phyloP scores from a whole-genome alignment of 2,113 vertebrate genomes.

The Rhodinocichla rosea region DNA sequence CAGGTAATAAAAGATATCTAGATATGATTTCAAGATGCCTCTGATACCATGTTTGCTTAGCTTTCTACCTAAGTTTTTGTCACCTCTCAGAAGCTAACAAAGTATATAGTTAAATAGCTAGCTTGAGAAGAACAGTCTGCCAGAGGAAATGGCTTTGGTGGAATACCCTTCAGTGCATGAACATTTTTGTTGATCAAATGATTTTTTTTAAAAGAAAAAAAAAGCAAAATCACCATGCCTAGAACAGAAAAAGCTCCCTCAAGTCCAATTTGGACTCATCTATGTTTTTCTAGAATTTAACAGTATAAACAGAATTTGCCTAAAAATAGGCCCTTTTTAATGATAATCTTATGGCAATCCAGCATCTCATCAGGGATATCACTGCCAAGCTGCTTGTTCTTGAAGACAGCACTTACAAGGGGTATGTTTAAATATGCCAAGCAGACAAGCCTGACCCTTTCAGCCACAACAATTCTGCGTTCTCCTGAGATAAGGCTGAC shows the following conservation, averaged over 20 bases:
- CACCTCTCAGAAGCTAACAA: not conserved
- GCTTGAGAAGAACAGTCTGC: not conserved
- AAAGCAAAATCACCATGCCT: not conserved
- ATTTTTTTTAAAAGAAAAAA: not conserved
- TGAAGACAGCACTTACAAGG: not conserved
- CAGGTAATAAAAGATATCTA: not conserved
- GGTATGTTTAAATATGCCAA: not conserved
- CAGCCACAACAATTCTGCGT: not conserved
- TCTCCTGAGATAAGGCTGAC: conserved; percentile 32
- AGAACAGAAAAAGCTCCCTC: rapidly evolving
- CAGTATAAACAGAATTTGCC: not conserved
- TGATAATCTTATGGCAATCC: not conserved
- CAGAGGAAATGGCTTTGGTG: not conserved
- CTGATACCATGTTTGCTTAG: not conserved
- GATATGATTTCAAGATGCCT: not conserved
- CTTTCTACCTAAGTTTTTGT: not conserved
- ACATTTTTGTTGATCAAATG: not conserved
- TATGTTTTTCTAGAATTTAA: not conserved
- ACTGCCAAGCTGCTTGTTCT: not conserved
- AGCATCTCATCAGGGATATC: not conserved
- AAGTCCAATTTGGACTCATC: not conserved
- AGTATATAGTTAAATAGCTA: not conserved
- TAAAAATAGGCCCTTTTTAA: not conserved
- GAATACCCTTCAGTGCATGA: not conserved
- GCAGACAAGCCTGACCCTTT: not conserved